Percentiles rank a stretch among this genome's conserved stretches.
These are phyloP conservation scores for Acrocyrtus sp. DNA, from an alignment of 2,888 invertebrate genomes.

Conservation along the genomic window DNA sequence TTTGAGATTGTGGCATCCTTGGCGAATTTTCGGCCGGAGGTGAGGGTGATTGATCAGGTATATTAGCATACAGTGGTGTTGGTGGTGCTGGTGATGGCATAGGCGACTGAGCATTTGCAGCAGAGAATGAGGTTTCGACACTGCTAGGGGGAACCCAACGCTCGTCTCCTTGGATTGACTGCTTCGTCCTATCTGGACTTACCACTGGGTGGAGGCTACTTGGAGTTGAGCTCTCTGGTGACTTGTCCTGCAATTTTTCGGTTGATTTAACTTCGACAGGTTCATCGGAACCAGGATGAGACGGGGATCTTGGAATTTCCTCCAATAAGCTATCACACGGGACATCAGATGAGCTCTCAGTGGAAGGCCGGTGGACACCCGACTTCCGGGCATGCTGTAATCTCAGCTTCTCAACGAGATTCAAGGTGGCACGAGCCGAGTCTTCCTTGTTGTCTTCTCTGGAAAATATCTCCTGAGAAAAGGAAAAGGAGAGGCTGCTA, in stretches of 20 bases:
- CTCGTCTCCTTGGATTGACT: conserved; percentile 68
- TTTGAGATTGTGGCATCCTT: too few relatives aligned
- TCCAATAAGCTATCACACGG: conserved; percentile 64
- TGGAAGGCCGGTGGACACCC: conserved; percentile 55
- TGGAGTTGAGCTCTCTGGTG: conserved; percentile 6
- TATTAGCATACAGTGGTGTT: neutral
- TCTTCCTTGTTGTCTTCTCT: conserved; percentile 85
- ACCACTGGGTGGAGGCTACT: conserved; percentile 63
- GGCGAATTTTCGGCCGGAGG: too few relatives aligned
- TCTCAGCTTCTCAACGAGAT: conserved; percentile 84
- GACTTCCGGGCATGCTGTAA: conserved; percentile 77
- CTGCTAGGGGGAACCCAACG: conserved; percentile 72
- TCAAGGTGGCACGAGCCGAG: conserved; percentile 83
- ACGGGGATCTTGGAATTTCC: conserved; percentile 65
- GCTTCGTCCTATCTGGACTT: conserved; percentile 64
- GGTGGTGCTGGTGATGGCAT: conserved; percentile 4
- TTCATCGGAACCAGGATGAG: neutral
- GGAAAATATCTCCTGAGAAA: conserved; percentile 75
- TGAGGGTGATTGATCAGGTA: neutral
- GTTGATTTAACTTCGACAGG: neutral
- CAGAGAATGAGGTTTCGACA: neutral
- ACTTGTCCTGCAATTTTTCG: neutral
- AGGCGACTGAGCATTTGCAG: neutral
- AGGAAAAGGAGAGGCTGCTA: conserved; percentile 70
- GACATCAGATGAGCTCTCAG: conserved; percentile 48